Percentiles rank a stretch among this genome's conserved stretches.
Conservation (phyloP, 2,113 vertebrate species). For the Paraplagusia blochii region DNA sequence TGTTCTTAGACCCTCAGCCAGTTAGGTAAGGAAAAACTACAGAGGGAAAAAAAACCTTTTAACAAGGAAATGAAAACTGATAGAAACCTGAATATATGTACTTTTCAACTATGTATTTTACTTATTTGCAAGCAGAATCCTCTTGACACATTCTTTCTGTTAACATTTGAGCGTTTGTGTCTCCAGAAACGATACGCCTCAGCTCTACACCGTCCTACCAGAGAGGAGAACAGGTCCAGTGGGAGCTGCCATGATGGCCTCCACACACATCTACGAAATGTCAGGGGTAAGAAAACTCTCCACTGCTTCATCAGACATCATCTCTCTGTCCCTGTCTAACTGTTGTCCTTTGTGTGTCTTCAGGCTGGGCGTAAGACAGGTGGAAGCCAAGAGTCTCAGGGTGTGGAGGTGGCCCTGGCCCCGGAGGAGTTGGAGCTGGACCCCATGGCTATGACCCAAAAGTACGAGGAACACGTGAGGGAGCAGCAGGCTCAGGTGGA, state of each 20-base stretch:
- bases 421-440: slow-evolving; percentile 92
- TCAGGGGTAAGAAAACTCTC: slow-evolving; percentile 59
- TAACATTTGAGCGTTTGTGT: neutral
- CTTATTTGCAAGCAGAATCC: no score
- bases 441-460: slow-evolving; percentile 92
- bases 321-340: neutral
- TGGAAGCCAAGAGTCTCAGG: slow-evolving; percentile 80
- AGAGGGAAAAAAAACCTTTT: no score
- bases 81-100: no score
- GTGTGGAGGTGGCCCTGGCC: slow-evolving; percentile 86
- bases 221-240: slow-evolving; percentile 85
- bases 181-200: slow-evolving; percentile 86
- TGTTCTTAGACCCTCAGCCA: no score
- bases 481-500: slow-evolving; percentile 93
- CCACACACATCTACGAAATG: slow-evolving; percentile 92
- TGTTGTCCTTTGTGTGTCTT: neutral
- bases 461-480: slow-evolving; percentile 89
- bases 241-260: slow-evolving; percentile 90
- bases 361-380: slow-evolving; percentile 78
- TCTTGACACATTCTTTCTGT: no score
- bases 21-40: no score
- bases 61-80: no score
- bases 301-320: no score
- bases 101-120: no score
- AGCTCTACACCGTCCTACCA: slow-evolving; percentile 87